These are phyloP conservation scores for Micronycteris hirsuta DNA, from an alignment of 2,113 vertebrate genomes.

Conservation along the genomic window DNA sequence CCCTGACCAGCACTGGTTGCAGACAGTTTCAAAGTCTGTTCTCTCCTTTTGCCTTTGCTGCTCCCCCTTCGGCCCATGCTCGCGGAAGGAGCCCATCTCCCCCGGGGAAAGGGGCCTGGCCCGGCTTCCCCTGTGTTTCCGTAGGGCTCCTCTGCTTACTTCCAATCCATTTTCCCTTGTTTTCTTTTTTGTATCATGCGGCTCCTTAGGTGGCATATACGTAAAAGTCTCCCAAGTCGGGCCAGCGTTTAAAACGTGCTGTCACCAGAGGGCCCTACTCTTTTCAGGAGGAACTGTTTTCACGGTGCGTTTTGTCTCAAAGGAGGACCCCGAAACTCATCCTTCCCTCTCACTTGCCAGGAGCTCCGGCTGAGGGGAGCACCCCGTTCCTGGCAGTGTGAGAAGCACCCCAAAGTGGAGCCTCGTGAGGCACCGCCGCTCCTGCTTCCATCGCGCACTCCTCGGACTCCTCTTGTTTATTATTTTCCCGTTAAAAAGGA, in stretches of 20 bases:
- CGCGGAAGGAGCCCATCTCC: rapidly evolving
- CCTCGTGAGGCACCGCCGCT: background rate
- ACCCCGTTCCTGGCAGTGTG: background rate
- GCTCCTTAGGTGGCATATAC: background rate
- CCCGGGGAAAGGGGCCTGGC: rapidly evolving
- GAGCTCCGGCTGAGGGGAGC: background rate
- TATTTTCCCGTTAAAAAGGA: background rate
- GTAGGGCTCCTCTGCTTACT: rapidly evolving
- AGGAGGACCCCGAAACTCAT: rapidly evolving
- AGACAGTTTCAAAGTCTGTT: too few relatives aligned
- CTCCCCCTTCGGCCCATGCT: rapidly evolving
- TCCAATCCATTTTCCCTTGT: background rate
- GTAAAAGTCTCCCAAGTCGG: background rate
- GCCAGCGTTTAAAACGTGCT: background rate
- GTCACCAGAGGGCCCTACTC: background rate
- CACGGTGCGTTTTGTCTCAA: background rate
- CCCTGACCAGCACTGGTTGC: rapidly evolving
- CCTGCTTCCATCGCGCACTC: background rate
- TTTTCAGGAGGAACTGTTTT: background rate
- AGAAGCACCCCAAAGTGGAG: background rate
- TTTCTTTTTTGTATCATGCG: too few relatives aligned
- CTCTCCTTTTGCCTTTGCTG: background rate
- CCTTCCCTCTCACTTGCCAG: background rate
- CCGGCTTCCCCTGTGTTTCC: background rate
- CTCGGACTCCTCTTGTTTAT: background rate